phyloP scores from a whole-genome alignment of 2,113 vertebrate genomes.

The Alaudala cheleensis region DNA sequence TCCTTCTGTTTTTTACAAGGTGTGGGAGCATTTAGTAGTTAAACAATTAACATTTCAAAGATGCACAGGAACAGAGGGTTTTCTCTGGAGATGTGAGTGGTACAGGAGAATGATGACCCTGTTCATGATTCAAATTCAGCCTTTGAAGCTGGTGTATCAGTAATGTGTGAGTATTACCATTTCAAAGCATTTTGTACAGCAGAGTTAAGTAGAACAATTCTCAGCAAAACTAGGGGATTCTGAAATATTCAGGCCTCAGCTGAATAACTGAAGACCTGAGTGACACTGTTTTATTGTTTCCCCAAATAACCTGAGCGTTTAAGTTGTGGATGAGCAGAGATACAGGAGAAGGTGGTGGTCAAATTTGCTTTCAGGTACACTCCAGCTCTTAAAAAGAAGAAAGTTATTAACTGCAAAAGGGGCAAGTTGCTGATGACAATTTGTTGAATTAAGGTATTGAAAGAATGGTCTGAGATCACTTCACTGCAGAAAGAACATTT shows the following conservation, averaged over 20 bases:
- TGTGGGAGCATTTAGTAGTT: slow-evolving; percentile 1
- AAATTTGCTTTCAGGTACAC: not conserved
- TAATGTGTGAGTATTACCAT: slow-evolving; percentile 27
- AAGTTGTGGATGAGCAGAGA: not conserved
- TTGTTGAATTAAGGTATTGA: not conserved
- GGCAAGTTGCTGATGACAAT: not conserved
- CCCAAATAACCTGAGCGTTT: not conserved
- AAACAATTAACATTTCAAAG: slow-evolving; percentile 71
- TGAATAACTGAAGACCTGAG: slow-evolving; percentile 17
- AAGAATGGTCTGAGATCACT: not conserved
- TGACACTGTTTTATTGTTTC: slow-evolving; percentile 2
- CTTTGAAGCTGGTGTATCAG: slow-evolving; percentile 57
- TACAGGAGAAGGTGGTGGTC: not conserved
- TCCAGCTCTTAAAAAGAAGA: not conserved
- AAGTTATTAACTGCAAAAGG: not conserved
- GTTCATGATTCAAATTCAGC: slow-evolving; percentile 19
- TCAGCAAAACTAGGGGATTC: slow-evolving; percentile 33
- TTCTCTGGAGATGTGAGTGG: slow-evolving; percentile 41
- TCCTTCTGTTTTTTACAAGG: not conserved
- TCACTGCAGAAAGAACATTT: not conserved
- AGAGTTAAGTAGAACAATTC: slow-evolving; percentile 55
- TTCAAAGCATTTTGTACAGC: slow-evolving; percentile 49
- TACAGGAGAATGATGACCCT: slow-evolving; percentile 52
- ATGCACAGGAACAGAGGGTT: slow-evolving; percentile 8
- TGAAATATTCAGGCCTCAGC: slow-evolving; percentile 10